Base-by-base conservation (phyloP, 2,888 invertebrate genomes). In the Myathropa florea region DNA sequence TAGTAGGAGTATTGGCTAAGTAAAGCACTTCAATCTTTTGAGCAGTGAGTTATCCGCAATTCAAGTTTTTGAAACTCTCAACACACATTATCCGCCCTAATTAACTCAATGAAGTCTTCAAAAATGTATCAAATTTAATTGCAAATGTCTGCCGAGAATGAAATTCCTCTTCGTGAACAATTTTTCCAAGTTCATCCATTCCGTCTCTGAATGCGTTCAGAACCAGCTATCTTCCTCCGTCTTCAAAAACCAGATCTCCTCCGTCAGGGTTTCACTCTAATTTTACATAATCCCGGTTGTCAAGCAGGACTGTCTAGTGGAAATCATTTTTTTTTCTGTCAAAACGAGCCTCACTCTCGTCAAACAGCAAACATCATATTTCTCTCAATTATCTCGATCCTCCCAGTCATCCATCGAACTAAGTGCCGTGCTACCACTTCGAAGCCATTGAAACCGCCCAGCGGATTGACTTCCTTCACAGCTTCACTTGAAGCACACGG, bases 401-500 rank as follows among this genome's bases (percentile, higher is more conserved):
- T 46, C 46, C 46, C n/a, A 18, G n/a, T n/a, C 39, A 39, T 39
- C 39, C 46, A 46, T 46, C 46, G 46, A 81, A 53, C 53, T 12
- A 67, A 61, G 24, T 53, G 18, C 21, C 65, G 28, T 63, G 28
- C 24, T 61, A 26, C 63, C 33, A 59, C 30, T 36, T 26, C 6
- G 18, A 73, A 78, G 46, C 57, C 26, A 73, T 46, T 18, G 59
- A 59, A 79, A 57, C 79, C 63, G 68, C 59, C 73, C 68, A 63
- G 23, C 39, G 33, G 57, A 12, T 59, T 80, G 75, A 79, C 80
- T 80, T 80, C 80, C 84, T 84, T 80, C 36, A 65, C 33, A 14
- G 24, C 81, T 81, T 72, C 76, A 63, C 63, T 57, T 28, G 57
- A 14, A 65, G 84, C 84, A 84, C 84, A 84, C 84, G 84, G 84